phyloP scores from a whole-genome alignment of 92 coral and sea anemone species.

The Phymanthus crucifer region DNA sequence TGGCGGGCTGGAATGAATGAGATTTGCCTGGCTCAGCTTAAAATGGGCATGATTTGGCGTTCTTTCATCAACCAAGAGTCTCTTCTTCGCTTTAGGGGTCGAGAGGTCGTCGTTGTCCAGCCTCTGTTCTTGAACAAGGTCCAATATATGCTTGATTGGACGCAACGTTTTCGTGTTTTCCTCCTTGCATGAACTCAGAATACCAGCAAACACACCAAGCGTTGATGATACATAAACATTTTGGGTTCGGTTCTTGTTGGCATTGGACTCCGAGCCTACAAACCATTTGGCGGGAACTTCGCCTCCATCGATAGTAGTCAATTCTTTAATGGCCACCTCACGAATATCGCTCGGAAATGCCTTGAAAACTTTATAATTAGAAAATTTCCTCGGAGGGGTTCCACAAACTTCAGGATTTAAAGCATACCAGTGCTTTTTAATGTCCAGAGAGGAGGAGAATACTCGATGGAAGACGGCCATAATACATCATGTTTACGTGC shows the following conservation, averaged over 20 bases:
- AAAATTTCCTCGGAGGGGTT: not conserved
- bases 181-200: not conserved
- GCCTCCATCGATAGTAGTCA: not conserved
- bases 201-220: not conserved
- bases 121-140: not conserved
- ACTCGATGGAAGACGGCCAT: conserved; percentile 2
- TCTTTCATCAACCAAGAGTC: too few relatives aligned
- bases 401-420: not conserved
- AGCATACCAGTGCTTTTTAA: conserved; percentile 3
- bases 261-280: not conserved
- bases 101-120: not conserved
- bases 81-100: not conserved
- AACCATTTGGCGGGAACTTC: conserved; percentile 2
- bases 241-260: not conserved
- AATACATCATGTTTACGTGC: not conserved
- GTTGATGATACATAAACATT: not conserved
- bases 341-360: not conserved
- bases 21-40: too few relatives aligned
- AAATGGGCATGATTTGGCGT: too few relatives aligned
- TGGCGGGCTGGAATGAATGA: too few relatives aligned
- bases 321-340: not conserved
- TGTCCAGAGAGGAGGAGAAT: not conserved
- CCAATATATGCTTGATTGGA: not conserved
- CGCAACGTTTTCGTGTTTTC: not conserved
- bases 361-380: not conserved